Conservation (phyloP, 2,888 invertebrate genomes). For the Melieria omissa region DNA sequence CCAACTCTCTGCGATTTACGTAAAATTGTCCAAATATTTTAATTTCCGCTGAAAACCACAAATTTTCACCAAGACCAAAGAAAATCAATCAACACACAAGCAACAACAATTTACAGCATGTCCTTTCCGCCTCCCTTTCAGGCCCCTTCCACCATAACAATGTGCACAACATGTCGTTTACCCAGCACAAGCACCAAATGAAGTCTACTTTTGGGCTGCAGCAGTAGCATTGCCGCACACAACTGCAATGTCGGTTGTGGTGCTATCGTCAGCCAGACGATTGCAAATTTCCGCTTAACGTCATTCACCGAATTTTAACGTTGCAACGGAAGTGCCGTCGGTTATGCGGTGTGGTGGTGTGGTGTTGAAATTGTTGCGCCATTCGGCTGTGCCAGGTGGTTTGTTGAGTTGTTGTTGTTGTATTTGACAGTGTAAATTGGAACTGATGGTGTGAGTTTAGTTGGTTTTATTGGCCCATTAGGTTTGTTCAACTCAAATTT, state of each 20-base stretch:
- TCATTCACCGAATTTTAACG: constrained; percentile 17
- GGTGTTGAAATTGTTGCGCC: background rate
- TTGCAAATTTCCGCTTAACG: constrained; percentile 51
- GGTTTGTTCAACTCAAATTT: background rate
- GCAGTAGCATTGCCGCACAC: background rate
- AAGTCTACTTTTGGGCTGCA: constrained; percentile 28
- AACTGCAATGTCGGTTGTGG: constrained; percentile 1
- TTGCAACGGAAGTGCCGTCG: background rate
- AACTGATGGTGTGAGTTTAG: constrained; percentile 40
- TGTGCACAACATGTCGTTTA: constrained; percentile 20
- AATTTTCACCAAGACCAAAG: background rate
- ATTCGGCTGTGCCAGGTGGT: too few species aligned
- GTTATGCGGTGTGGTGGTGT: background rate
- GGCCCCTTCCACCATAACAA: background rate
- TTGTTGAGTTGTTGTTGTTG: too few species aligned
- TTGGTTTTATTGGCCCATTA: constrained; percentile 49
- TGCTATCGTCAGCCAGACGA: constrained; percentile 44
- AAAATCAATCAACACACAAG: background rate
- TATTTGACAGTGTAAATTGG: too few species aligned
- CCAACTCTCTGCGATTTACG: background rate
- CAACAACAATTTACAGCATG: background rate
- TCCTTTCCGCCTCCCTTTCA: background rate
- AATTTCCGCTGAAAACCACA: constrained; percentile 1
- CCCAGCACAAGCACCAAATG: background rate
- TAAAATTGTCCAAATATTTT: background rate